Conservation (phyloP, 1,140 invertebrate genomes). For the Meloidogyne hapla region DNA sequence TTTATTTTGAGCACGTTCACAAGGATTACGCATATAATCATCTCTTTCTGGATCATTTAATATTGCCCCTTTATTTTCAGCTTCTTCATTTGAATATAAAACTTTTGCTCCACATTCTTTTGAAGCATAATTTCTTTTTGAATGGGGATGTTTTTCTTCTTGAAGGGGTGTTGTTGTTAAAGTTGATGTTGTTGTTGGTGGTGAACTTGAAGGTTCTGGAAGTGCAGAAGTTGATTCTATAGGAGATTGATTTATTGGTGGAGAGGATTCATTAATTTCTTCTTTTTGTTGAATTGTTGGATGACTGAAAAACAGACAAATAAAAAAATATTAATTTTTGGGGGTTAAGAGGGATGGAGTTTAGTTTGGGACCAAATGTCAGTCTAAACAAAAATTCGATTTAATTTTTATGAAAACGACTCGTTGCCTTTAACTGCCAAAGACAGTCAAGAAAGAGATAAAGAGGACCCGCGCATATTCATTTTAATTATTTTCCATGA, state of each 20-base stretch:
- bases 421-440: too few relatives aligned
- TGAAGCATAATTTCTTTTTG: conserved; percentile 69
- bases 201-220: not conserved
- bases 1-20: conserved; percentile 75
- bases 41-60: conserved; percentile 76
- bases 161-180: not conserved
- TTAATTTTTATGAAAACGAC: too few relatives aligned
- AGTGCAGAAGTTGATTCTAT: not conserved
- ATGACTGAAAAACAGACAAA: not conserved
- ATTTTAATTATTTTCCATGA: too few relatives aligned
- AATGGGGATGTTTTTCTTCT: conserved; percentile 3
- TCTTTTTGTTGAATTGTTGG: not conserved
- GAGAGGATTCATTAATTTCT: not conserved
- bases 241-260: not conserved
- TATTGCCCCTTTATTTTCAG: conserved; percentile 76
- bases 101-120: conserved; percentile 91
- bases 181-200: not conserved
- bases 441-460: too few relatives aligned
- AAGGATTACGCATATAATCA: conserved; percentile 96
- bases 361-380: too few relatives aligned
- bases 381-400: too few relatives aligned
- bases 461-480: too few relatives aligned
- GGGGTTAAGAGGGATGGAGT: too few relatives aligned
- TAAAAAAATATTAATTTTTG: too few relatives aligned
- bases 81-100: conserved; percentile 83